These are phyloP conservation scores for Turdus rufiventris DNA, from an alignment of 2,113 vertebrate species.

Conservation along the genomic window DNA sequence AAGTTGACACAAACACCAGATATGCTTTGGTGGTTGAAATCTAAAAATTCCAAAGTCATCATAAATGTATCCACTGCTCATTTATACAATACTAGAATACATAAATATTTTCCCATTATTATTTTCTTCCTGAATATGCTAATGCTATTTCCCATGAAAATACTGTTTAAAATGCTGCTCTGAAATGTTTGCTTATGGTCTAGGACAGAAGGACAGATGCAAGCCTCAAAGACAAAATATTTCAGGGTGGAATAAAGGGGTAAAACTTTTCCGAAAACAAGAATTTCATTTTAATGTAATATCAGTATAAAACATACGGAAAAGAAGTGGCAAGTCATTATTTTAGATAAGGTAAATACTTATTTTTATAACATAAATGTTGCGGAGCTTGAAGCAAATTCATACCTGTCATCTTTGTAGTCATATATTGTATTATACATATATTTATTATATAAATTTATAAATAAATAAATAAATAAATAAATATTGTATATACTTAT, in stretches of 20 bases:
- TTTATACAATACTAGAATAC: not conserved
- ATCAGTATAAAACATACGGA: not conserved
- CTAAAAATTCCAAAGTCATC: not conserved
- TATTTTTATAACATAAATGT: not conserved
- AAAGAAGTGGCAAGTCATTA: accelerated
- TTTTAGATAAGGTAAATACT: not conserved
- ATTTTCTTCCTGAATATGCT: not conserved
- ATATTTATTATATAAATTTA: no score
- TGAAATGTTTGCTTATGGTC: not conserved
- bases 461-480: no score
- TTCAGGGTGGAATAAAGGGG: not conserved
- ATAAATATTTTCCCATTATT: not conserved
- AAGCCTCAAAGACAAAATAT: not conserved
- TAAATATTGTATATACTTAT: no score
- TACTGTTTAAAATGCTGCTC: not conserved
- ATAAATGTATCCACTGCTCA: not conserved
- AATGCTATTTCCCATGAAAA: not conserved
- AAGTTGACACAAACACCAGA: not conserved
- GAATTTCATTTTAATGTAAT: not conserved
- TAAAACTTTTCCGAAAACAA: not conserved
- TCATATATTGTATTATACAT: not conserved
- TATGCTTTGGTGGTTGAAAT: not conserved
- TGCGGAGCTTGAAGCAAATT: not conserved
- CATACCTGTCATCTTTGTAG: not conserved
- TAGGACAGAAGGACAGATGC: not conserved